A percentile compares a stretch with the other conserved stretches of the same genome.
Evolutionary conservation across 2,888 invertebrate species (phyloP).

Genomic region (Coremacera marginata): DNA sequence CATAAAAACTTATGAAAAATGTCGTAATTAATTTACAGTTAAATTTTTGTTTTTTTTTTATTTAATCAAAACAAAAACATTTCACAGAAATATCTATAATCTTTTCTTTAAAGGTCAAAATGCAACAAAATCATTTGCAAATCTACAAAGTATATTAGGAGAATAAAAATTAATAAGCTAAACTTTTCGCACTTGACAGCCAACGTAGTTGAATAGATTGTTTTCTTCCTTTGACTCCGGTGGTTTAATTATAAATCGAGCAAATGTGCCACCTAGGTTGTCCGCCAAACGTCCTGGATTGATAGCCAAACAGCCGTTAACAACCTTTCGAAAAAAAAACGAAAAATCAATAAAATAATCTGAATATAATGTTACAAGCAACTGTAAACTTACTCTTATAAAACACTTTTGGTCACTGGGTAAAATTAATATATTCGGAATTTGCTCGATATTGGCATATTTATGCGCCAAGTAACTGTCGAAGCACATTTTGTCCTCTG

Average conservation of each 20-base stretch:
- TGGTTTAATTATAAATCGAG: conserved; percentile 74
- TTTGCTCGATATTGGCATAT: conserved; percentile 77
- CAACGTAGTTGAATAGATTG: conserved; percentile 67
- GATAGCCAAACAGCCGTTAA: conserved; percentile 82
- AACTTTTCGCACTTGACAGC: conserved; percentile 71
- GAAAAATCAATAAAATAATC: neutral
- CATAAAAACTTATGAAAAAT: no score
- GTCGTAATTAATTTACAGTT: no score
- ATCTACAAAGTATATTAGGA: no score
- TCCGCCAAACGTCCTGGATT: conserved; percentile 89
- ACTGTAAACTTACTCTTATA: conserved; percentile 74
- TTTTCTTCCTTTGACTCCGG: conserved; percentile 60
- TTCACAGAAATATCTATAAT: neutral
- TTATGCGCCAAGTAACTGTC: conserved; percentile 81
- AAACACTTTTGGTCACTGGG: conserved; percentile 90
- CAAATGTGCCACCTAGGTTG: conserved; percentile 84
- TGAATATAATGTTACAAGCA: neutral
- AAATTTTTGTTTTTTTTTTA: conserved; percentile 4
- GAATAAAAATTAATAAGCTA: conserved; percentile 53
- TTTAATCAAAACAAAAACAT: conserved; percentile 27
- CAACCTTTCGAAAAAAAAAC: conserved; percentile 72
- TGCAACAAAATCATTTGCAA: no score
- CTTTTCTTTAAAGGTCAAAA: neutral
- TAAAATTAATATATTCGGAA: conserved; percentile 85
- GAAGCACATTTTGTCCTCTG: conserved; percentile 73